Base-by-base conservation (phyloP, 1,140 invertebrate genomes). In the Drosophila grimshawi region DNA sequence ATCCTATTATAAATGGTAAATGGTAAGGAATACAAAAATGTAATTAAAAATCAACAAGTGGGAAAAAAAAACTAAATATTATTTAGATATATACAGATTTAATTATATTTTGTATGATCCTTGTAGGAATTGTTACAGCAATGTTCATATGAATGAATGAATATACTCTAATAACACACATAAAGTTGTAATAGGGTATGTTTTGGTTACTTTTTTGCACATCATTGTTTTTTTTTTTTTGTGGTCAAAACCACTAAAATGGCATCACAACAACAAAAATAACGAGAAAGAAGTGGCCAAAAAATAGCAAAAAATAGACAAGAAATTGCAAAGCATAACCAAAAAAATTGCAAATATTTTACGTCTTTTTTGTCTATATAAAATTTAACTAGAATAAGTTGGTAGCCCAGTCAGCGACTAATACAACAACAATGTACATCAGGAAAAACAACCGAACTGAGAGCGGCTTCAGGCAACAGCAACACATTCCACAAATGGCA, bases 211-310 rank as follows among this genome's bases (percentile, higher is more conserved):
- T 27, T 29, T 19, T 11, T 52, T 32, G 0, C 8, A 29, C 5
- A 27, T 51, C 7, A 35, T 19, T 46, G 43, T 48, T 56, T 62
- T 60, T 62, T 51, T 49, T 32, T 66, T 80, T 74, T 67, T 80
- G 62, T 71, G 78, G 19, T 65, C 69, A 77, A 83, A 89, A 75
- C 83, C 85, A 81, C 85, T 62, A 78, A 88, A 88, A 78, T 88
- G 85, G 60, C 66, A 80, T 49, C 72, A 33, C 63, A 88, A 76
- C 65, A 88, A 77, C 71, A 81, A 67, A 43, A 67, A 53, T 51
- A 53, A 43, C 32, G 57, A 46, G 37, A 32, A 68, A 53, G 51
- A 72, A 46, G 56, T 52, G 48, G 35, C 63, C 62, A 65, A 57
- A 48, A 69, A 85, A 77, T 75, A 53, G 64, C 46, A 56, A 51